A percentile compares a stretch with the other conserved stretches of the same genome.
These are phyloP conservation scores for Phymorhynchus buccinoides DNA, from an alignment of 1,140 invertebrate species.

Conservation along the genomic window DNA sequence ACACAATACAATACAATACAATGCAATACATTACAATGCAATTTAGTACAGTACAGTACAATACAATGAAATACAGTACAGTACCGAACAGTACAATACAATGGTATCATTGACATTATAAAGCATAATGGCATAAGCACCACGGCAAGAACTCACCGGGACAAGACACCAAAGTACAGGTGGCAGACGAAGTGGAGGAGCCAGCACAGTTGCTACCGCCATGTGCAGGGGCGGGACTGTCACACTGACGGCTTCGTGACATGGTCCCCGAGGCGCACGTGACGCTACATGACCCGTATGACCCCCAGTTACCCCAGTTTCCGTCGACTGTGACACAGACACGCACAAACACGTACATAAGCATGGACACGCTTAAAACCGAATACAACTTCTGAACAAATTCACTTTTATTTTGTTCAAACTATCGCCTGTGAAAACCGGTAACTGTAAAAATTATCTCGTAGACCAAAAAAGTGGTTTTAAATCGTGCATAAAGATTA, in stretches of 20 bases:
- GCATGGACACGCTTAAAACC: too few species aligned
- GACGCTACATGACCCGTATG: slow-evolving; percentile 52
- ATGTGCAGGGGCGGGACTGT: slow-evolving; percentile 60
- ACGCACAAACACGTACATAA: too few species aligned
- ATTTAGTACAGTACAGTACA: neutral
- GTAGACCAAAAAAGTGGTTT: too few species aligned
- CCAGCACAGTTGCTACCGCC: slow-evolving; percentile 40
- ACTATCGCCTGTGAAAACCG: too few species aligned
- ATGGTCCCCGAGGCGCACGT: slow-evolving; percentile 53
- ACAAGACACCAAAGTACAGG: neutral
- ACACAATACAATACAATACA: neutral
- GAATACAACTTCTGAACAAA: too few species aligned
- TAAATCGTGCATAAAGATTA: too few species aligned
- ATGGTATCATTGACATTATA: too few species aligned
- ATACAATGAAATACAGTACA: neutral
- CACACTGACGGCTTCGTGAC: slow-evolving; percentile 51
- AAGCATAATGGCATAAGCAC: too few species aligned
- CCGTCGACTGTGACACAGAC: slow-evolving; percentile 54
- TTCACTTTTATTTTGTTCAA: too few species aligned
- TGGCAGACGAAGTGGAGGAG: neutral
- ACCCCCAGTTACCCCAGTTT: slow-evolving; percentile 51
- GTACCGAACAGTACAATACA: too few species aligned
- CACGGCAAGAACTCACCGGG: neutral
- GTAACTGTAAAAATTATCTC: too few species aligned
- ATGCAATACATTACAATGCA: neutral